Conservation (phyloP, 2,113 vertebrate species). For the Chlamydotis undulata region DNA sequence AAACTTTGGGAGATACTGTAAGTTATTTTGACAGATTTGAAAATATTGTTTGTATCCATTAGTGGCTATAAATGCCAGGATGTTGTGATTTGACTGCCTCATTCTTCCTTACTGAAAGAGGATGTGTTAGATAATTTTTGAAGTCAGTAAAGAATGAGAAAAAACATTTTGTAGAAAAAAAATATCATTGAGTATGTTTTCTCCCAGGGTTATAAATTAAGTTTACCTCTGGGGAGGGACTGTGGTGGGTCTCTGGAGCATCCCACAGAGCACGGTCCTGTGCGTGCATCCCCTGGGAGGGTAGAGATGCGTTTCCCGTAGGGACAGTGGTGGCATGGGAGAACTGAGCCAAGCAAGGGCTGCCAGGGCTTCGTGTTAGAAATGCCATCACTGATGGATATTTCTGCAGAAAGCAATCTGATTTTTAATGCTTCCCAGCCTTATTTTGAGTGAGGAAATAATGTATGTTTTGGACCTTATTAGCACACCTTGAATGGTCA, state of each 20-base stretch:
- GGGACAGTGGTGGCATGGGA: not conserved
- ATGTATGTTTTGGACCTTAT: not conserved
- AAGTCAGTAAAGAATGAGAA: not conserved
- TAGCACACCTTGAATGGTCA: not conserved
- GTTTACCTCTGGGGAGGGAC: not conserved
- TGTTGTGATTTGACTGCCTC: slow-evolving; percentile 10
- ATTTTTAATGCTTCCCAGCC: not conserved
- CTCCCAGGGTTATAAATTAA: not conserved
- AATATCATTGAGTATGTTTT: not conserved
- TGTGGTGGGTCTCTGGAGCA: not conserved
- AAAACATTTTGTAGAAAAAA: not conserved
- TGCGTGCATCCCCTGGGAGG: not conserved
- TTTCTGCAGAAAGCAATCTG: not conserved
- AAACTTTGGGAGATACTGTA: not conserved
- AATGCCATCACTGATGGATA: not conserved
- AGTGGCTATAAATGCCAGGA: not conserved
- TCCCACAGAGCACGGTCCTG: not conserved
- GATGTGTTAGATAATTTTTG: not conserved
- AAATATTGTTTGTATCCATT: slow-evolving; percentile 38
- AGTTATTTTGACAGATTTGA: slow-evolving; percentile 30
- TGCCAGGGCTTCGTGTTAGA: not conserved
- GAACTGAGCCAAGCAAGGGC: not conserved
- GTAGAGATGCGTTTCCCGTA: not conserved
- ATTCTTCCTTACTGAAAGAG: not conserved
- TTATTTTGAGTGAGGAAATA: not conserved